A percentile compares a stretch with the other conserved stretches of the same genome.
phyloP scores from a whole-genome alignment of 2,113 vertebrate genomes.

The Phrynosoma blainvillii region DNA sequence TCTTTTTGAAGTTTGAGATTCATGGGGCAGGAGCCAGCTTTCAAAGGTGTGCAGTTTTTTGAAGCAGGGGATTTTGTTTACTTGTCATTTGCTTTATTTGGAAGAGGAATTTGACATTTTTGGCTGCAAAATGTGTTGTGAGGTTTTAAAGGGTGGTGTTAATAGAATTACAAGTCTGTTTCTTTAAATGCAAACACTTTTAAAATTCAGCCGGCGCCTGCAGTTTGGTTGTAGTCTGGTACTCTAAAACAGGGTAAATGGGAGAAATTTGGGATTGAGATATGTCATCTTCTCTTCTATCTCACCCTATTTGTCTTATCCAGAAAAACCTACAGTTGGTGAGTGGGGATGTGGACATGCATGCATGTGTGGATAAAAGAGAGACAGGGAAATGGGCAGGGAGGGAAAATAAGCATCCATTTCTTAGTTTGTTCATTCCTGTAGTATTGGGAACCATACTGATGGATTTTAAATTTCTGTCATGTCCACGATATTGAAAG shows the following conservation, averaged over 20 bases:
- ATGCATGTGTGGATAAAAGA: background rate
- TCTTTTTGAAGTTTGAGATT: background rate
- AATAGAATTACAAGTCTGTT: conserved; percentile 3
- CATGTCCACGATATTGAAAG: background rate
- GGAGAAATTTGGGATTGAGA: background rate
- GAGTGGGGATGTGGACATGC: background rate
- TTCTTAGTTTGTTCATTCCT: background rate
- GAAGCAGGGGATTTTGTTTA: conserved; percentile 6
- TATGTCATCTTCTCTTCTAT: background rate
- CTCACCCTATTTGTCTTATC: background rate
- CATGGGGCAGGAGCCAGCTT: background rate
- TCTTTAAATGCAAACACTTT: conserved; percentile 3
- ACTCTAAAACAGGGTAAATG: background rate
- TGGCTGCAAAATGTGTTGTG: background rate
- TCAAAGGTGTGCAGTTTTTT: conserved; percentile 4
- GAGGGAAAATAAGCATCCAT: background rate
- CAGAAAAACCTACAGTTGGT: background rate
- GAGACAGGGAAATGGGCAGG: background rate
- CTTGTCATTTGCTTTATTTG: background rate
- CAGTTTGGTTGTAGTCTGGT: background rate
- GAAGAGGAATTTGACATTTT: background rate
- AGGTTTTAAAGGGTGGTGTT: background rate
- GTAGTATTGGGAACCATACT: background rate
- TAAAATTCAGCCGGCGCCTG: background rate
- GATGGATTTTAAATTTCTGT: background rate